A percentile compares a stretch with the other conserved stretches of the same genome.
phyloP scores from a whole-genome alignment of 2,888 invertebrate species.

The Dasypogon diadema region DNA sequence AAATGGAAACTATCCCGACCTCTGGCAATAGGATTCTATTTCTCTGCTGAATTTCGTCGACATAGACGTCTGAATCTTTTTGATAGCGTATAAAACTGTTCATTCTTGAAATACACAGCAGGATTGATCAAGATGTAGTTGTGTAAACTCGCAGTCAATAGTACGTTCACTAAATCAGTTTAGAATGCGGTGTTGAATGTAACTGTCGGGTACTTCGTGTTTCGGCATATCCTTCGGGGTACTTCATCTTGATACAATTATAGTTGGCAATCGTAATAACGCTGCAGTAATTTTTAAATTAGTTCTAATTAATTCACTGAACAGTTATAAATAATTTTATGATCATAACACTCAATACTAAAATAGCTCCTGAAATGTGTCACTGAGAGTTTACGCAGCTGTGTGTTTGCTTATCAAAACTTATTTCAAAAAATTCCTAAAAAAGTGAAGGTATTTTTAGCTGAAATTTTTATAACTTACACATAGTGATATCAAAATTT shows the following conservation, averaged over 20 bases:
- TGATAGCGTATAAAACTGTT: constrained; percentile 27
- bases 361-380: constrained; percentile 19
- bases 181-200: constrained; percentile 53
- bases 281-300: constrained; percentile 33
- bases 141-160: constrained; percentile 7
- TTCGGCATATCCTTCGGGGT: constrained; percentile 40
- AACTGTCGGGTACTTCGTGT: constrained; percentile 41
- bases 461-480: constrained; percentile 22
- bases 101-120: background rate
- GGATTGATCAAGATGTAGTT: background rate
- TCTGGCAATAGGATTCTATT: constrained; percentile 20
- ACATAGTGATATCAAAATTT: constrained; percentile 38
- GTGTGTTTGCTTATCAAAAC: background rate
- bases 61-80: constrained; percentile 12
- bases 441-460: constrained; percentile 48
- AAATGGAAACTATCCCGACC: constrained; percentile 2
- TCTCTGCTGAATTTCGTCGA: background rate
- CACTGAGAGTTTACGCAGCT: constrained; percentile 1
- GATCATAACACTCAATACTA: constrained; percentile 25
- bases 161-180: constrained; percentile 52
- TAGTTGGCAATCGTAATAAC: background rate
- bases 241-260: constrained; percentile 39
- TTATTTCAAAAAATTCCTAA: constrained; percentile 16
- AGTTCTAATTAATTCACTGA: constrained; percentile 16
- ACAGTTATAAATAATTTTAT: constrained; percentile 51